phyloP scores from a whole-genome alignment of 2,797 vertebrate genomes.

The Chiroxiphia lanceolata region DNA sequence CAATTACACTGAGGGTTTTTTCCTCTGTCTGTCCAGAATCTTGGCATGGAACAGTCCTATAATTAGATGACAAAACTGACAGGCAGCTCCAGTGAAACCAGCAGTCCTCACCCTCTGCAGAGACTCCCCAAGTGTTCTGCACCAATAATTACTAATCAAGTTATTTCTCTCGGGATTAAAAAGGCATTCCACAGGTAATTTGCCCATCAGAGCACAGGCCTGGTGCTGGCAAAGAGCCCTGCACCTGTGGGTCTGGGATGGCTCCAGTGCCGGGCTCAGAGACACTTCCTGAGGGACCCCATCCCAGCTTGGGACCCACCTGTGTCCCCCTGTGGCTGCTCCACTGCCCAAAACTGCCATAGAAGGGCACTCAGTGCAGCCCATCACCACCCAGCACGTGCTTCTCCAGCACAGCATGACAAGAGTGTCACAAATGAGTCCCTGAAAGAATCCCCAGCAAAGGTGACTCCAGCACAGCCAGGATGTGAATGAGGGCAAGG shows the following conservation, averaged over 20 bases:
- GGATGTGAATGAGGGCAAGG: accelerated
- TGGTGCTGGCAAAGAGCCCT: conserved; percentile 43
- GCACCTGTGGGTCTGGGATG: accelerated
- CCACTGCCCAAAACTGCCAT: accelerated
- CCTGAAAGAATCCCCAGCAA: background rate
- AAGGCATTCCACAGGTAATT: conserved; percentile 74
- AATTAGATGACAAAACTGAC: conserved; percentile 87
- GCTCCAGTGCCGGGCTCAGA: background rate
- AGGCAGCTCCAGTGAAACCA: conserved; percentile 69
- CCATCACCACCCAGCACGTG: accelerated
- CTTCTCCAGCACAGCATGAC: accelerated
- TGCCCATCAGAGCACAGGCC: conserved; percentile 47
- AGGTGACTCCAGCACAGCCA: background rate
- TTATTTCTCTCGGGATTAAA: conserved; percentile 55
- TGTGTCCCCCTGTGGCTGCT: background rate
- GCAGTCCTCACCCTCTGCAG: conserved; percentile 72
- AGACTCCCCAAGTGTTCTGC: conserved; percentile 75
- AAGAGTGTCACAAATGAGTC: background rate
- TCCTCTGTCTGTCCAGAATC: background rate
- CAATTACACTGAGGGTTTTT: conserved; percentile 17
- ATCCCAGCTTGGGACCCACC: background rate
- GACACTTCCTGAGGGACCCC: background rate
- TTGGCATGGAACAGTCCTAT: conserved; percentile 63
- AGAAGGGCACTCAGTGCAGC: background rate
- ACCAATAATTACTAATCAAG: conserved; percentile 73